phyloP scores from a whole-genome alignment of 2,113 vertebrate genomes.

The Cephalopholis sonnerati region DNA sequence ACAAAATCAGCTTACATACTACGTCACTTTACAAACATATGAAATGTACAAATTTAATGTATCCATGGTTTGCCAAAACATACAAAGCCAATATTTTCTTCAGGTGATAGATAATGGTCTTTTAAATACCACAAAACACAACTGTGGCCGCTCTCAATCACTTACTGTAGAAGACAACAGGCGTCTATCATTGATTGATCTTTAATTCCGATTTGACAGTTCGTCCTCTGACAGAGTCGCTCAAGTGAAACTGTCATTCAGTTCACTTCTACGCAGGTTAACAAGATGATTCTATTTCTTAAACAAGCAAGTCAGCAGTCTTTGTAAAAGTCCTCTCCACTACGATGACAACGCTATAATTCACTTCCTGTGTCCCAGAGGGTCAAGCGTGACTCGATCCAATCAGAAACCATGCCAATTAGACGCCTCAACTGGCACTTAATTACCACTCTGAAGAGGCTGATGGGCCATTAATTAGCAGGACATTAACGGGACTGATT shows the following conservation, averaged over 20 bases:
- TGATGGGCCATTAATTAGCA: slow-evolving; percentile 83
- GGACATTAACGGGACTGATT: slow-evolving; percentile 83
- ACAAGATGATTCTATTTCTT: slow-evolving; percentile 70
- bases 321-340: slow-evolving; percentile 69
- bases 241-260: slow-evolving; percentile 59
- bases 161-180: not conserved
- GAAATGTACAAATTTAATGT: no score
- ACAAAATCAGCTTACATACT: no score
- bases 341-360: slow-evolving; percentile 73
- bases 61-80: no score
- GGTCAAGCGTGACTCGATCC: slow-evolving; percentile 77
- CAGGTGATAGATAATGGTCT: not conserved
- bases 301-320: slow-evolving; percentile 74
- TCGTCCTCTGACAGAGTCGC: slow-evolving; percentile 52
- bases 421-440: slow-evolving; percentile 82
- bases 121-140: not conserved
- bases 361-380: slow-evolving; percentile 80
- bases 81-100: no score
- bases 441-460: slow-evolving; percentile 80
- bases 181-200: slow-evolving; percentile 3
- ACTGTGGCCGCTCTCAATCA: slow-evolving; percentile 1
- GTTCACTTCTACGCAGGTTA: slow-evolving; percentile 59
- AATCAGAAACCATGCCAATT: slow-evolving; percentile 81
- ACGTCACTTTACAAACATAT: no score
- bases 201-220: slow-evolving; percentile 41